Base-by-base conservation (phyloP, 2,113 vertebrate species). In the Fulmarus glacialis region DNA sequence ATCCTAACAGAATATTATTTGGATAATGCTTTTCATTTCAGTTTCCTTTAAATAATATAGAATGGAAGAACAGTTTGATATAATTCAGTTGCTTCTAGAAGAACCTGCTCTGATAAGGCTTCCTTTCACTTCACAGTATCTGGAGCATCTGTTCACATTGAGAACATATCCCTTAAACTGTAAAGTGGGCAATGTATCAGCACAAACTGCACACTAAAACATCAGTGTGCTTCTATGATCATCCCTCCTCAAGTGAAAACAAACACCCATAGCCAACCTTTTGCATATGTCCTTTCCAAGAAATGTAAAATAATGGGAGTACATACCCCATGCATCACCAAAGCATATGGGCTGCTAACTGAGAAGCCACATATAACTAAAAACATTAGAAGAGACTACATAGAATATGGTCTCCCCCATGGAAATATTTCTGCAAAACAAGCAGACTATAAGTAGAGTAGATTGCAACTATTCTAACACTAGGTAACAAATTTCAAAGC, bases 401-500 rank as follows among this genome's bases (percentile, higher is more conserved):
- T 0, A 64, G 36, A 56, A 78, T 40, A 55, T 6, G 2, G 11
- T 42, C 71, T 81, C 11, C 32, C 8, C 15, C 55, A 85, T 62
- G 16, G 78, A 97, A 97, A 87, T 89, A 94, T 85, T 93, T 92
- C 74, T 96, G 77, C 59, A 92, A 95, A 90, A 83, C 21, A 94
- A 93, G 56, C 62, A 72, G 67, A 75, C 81, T 92, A 59, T 47
- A 74, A 15, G 53, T 64, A 79, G 79, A 83, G 20, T 63, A 94
- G 32, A 9, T 53, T 90, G 83, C 67, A 96, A 78, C 16, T 96
- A 92, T 89, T 96, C 24, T 89, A 87, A 81, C 40, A 87, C 21
- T 84, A 86, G 56, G 84, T 83, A 96, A 95, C 66, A 96, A 87
- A 95, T 96, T 96, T 97, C 70, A 97, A 93, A 95, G 79, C 48